Evolutionary conservation across 1,140 invertebrate species (phyloP), one percentile per base, ranked within the genome.

Genomic region (Cydia amplana): DNA sequence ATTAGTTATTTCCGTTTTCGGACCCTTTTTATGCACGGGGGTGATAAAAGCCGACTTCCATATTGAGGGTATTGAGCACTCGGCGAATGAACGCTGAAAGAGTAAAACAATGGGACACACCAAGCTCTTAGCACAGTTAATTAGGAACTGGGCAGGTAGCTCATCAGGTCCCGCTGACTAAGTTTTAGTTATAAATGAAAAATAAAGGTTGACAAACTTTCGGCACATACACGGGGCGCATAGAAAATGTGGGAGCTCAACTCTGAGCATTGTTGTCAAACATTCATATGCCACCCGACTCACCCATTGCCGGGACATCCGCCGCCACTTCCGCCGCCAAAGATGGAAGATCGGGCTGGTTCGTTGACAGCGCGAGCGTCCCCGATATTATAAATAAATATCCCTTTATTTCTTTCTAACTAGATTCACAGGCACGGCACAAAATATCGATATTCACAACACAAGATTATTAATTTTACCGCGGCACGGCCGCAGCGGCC

Each of bases 151-250:
- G n/a, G n/a, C n/a, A n/a, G n/a, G n/a, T n/a, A n/a, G n/a, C n/a
- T n/a, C n/a, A n/a, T n/a, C n/a, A n/a, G n/a, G n/a, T n/a, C n/a
- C n/a, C n/a, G n/a, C n/a, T n/a, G n/a, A n/a, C n/a, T n/a, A n/a
- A 23, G 10, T 23, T 55, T 55, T 20, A 60, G 6, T 60, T 20
- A 20, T 60, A 20, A 20, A 60, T n/a, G 84, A 92, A 92, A 91
- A 92, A 92, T 83, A 86, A 85, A 90, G 90, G 90, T 92, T 90
- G 91, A 91, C 89, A 92, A 92, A 91, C 91, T 92, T 92, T 91
- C 82, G 89, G 90, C 82, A 83, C 82, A 80, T 80, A 91, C 91
- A 91, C 87, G 87, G 85, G 74, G 77, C 84, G 91, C 87, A 92
- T 92, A 92, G 90, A 89, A 90, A 92, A 88, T 91, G 85, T 89